Base-by-base conservation (phyloP, 2,797 vertebrate species). In the Neosilurus hyrtlii region DNA sequence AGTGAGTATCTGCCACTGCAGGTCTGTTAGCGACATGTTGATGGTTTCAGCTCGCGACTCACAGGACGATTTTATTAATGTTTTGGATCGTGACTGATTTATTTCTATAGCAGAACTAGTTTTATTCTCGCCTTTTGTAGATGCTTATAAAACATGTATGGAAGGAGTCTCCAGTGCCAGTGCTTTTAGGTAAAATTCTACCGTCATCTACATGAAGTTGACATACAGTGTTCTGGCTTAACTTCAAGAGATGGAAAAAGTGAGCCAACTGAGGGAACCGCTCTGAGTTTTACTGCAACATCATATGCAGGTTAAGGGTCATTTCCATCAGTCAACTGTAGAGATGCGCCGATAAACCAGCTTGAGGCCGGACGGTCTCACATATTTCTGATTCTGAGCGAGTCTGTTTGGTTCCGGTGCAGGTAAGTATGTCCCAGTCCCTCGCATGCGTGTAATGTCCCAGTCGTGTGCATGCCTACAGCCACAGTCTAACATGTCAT, bases 1-100 rank as follows among this genome's bases (percentile, higher is more conserved):
- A 86, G 74, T 76, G 30, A 67, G 86, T n/a, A 59, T 61, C 68
- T 30, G 72, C 35, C 82, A 81, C 57, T 18, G 67, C 26, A 9
- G 77, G 68, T 83, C 49, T 79, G 81, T 79, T 22, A 61, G 18
- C 10, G 10, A 43, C 20, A 66, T 77, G 71, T 59, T 85, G 54
- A 54, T 78, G 71, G 11, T n/a, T 79, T 57, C 71, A 43, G 67
- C 26, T 8, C 15, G 12, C 9, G 43, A 30, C 35, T 51, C 20
- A 4, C 2, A 18, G 4, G 43, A 9, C 30, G 67, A 30, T 51
- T 24, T 59, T 56, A 18, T 62, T 71, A 9, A 14, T 11, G 9
- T 2, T 7, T 67, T 56, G 52, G 54, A 37, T 37, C 35, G 73
- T 59, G 73, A 26, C 22, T 51, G 68, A 35, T 24, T 22, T 5